phyloP scores from a whole-genome alignment of 2,113 vertebrate genomes.

The Acrocephalus arundinaceus region DNA sequence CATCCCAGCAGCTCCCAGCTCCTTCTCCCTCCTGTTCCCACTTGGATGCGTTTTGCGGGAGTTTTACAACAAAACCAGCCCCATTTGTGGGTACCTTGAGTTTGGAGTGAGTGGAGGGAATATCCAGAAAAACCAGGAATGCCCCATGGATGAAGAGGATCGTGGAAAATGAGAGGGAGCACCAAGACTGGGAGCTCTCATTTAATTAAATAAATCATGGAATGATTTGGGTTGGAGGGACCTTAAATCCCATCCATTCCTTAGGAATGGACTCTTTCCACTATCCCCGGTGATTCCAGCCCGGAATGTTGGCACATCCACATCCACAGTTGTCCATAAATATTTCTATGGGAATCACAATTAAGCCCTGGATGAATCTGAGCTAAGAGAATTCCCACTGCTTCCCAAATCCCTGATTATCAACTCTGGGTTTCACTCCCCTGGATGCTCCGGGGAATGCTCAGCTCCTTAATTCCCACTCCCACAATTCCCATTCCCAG shows the following conservation, averaged over 20 bases:
- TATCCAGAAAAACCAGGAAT: neutral
- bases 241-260: neutral
- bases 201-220: neutral
- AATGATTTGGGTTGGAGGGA: neutral
- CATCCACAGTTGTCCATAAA: rapidly evolving
- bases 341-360: neutral
- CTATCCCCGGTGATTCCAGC: neutral
- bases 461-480: neutral
- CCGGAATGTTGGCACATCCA: neutral
- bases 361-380: neutral
- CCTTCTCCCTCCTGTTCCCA: rapidly evolving
- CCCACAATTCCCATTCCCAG: neutral
- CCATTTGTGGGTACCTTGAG: too few species aligned
- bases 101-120: neutral
- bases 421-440: neutral
- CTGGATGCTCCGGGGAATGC: neutral
- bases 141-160: neutral
- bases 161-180: neutral
- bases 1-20: neutral
- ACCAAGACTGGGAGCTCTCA: rapidly evolving
- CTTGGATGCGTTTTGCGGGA: neutral
- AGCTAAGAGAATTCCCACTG: neutral
- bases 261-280: neutral
- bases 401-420: neutral
- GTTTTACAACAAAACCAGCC: neutral